Evolutionary conservation across 1,140 invertebrate genomes (phyloP).

Genomic region (Polypedilum pembai): DNA sequence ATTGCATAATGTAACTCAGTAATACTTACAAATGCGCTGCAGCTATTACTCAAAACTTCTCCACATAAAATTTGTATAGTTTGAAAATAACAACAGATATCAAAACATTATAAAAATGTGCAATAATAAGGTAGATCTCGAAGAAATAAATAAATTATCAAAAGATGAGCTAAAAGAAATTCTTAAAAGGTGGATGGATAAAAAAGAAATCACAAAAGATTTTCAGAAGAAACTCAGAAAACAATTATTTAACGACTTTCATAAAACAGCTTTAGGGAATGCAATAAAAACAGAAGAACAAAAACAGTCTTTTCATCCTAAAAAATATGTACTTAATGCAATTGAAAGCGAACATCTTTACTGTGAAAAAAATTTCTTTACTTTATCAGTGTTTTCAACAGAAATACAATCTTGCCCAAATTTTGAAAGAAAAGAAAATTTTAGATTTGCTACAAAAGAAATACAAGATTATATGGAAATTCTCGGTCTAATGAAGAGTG

Average conservation of each 20-base stretch:
- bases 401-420: not conserved
- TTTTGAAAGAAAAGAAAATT: not conserved
- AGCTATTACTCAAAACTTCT: too few relatives aligned
- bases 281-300: not conserved
- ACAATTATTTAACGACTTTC: slow-evolving; percentile 21
- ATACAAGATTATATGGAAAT: not conserved
- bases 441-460: not conserved
- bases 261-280: not conserved
- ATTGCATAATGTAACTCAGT: too few relatives aligned
- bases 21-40: too few relatives aligned
- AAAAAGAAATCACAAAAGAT: not conserved
- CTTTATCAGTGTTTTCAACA: not conserved
- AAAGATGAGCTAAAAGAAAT: not conserved
- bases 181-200: not conserved
- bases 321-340: not conserved
- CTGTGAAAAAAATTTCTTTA: not conserved
- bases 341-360: not conserved
- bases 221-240: not conserved
- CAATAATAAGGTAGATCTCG: not conserved
- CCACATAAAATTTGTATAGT: too few relatives aligned
- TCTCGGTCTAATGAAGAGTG: not conserved
- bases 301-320: not conserved
- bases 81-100: too few relatives aligned
- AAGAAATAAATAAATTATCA: not conserved
- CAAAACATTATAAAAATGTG: not conserved